Base-by-base conservation (phyloP, 1,140 invertebrate genomes). In the Marisa cornuarietis region DNA sequence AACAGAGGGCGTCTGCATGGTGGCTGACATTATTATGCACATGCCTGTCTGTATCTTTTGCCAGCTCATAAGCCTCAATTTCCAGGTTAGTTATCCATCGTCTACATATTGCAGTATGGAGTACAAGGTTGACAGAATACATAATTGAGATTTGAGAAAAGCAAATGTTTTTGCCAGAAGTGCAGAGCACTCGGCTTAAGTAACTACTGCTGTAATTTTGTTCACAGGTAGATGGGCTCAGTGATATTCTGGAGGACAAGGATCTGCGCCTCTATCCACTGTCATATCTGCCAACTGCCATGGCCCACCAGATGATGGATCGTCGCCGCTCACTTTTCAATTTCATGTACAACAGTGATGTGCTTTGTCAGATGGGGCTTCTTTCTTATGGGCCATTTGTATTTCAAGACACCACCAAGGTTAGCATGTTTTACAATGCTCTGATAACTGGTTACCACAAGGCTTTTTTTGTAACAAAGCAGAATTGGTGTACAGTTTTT, bases 41-140 rank as follows among this genome's bases (percentile, higher is more conserved):
- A 90, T 96, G 81, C 96, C 96, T 0, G 83, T 96, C 0, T 94
- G 93, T 0, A 85, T 96, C 18, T 95, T 96, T 81, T 90, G 95
- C 0, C 93, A 94, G 82, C 85, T 96, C 2, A 93, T 94, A 71
- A 93, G 93, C 73, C 87, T 95, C 7, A 90, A 91, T 7, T 94
- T 92, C 77, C 83, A 90, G 26, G 91, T 94, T 52, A 91, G 93
- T 79, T 49, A 69, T 24, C 14, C 49, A 14, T 58, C 54, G 9
- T 58, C 54, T 58, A 14, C 31, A 42, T 42, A 42, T 42, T 42
- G 31, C 31, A 42, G 31, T 42, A 42, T 42, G 31, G 31, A 42
- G 31, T 42, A 42, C 31, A 42, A 42, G 31, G 31, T 0, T 42
- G 6, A 42, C 31, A 4, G 31, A 42, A 42, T 58, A 8, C 0